Percentiles rank a stretch among this genome's conserved stretches.
phyloP scores from a whole-genome alignment of 1,140 invertebrate species.

The Apis cerana region DNA sequence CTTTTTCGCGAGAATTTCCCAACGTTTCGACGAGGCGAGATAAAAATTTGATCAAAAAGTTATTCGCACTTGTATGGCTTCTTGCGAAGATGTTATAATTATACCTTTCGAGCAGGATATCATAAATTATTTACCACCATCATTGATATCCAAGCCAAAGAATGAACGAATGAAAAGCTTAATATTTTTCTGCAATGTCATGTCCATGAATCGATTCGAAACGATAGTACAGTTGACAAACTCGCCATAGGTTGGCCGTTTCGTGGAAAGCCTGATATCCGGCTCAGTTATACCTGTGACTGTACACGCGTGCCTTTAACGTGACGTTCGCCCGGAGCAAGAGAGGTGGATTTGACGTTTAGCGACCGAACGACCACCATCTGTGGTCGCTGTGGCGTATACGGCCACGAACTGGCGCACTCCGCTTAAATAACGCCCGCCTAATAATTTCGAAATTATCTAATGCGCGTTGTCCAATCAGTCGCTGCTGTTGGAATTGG shows the following conservation, averaged over 20 bases:
- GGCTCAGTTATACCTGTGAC: constrained; percentile 1
- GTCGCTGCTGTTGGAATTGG: background rate
- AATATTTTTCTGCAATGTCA: too few relatives aligned
- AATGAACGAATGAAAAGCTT: too few relatives aligned
- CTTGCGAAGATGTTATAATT: too few relatives aligned
- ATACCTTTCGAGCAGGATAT: too few relatives aligned
- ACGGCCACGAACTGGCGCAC: background rate
- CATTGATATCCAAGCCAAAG: too few relatives aligned
- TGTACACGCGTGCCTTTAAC: constrained; percentile 29
- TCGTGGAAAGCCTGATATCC: constrained; percentile 35
- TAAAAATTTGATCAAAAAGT: too few relatives aligned
- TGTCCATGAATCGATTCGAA: too few relatives aligned
- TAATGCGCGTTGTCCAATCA: background rate
- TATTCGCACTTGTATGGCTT: too few relatives aligned
- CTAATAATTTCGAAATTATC: constrained; percentile 20
- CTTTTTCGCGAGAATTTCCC: constrained; percentile 43
- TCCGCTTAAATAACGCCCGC: constrained; percentile 24
- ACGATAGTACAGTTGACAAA: background rate
- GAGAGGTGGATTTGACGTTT: constrained; percentile 42
- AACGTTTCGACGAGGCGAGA: background rate
- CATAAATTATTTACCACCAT: too few relatives aligned
- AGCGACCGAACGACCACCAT: constrained; percentile 21
- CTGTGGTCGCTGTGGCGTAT: constrained; percentile 33
- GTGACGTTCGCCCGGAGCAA: constrained; percentile 10
- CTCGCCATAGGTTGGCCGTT: constrained; percentile 22